phyloP scores from a whole-genome alignment of 2,113 vertebrate genomes.

The Deroptyus accipitrinus region DNA sequence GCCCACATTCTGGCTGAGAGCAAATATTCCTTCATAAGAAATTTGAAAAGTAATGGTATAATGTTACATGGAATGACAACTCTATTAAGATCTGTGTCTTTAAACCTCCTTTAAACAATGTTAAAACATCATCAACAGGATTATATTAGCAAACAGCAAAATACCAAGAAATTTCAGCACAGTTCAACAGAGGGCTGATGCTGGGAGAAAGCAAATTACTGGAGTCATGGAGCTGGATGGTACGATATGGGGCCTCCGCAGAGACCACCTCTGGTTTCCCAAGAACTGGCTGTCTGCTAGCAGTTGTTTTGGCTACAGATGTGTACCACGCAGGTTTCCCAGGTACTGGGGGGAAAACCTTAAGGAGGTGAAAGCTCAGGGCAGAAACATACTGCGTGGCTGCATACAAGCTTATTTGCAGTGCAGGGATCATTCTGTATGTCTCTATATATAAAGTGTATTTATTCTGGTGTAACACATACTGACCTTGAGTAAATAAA shows the following conservation, averaged over 20 bases:
- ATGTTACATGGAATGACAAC: neutral
- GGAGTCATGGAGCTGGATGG: fast-evolving
- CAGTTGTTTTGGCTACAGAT: neutral
- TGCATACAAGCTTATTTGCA: neutral
- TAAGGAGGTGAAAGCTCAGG: neutral
- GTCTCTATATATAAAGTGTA: neutral
- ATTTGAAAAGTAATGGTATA: neutral
- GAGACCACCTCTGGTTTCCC: neutral
- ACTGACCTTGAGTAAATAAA: neutral
- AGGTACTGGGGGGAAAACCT: neutral
- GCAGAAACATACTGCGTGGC: neutral
- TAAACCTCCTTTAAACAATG: neutral
- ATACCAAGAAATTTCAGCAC: neutral
- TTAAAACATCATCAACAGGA: neutral
- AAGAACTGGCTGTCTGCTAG: neutral
- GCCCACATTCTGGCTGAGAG: neutral
- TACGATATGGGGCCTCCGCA: fast-evolving
- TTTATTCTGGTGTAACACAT: neutral
- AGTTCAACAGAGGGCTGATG: neutral
- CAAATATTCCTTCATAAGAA: neutral
- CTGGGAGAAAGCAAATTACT: neutral
- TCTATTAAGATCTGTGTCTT: neutral
- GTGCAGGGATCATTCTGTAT: fast-evolving
- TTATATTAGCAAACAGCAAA: neutral
- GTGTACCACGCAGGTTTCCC: neutral